These are phyloP conservation scores for Sebastes diploproa DNA, from an alignment of 2,797 vertebrate species.

Conservation along the genomic window DNA sequence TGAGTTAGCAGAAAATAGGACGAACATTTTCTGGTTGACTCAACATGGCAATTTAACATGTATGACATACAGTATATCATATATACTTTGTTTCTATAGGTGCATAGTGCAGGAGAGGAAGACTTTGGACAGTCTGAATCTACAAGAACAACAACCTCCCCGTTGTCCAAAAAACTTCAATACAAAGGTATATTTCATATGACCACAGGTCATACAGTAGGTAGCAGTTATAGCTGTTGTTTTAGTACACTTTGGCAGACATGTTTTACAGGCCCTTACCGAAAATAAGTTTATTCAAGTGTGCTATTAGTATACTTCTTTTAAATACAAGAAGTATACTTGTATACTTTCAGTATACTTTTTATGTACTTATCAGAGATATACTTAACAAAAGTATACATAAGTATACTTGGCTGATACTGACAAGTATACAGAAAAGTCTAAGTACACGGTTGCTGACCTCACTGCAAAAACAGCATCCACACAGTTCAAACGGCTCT, in stretches of 20 bases:
- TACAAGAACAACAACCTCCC: constrained; percentile 20
- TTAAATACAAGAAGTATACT: too few species aligned
- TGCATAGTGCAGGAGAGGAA: constrained; percentile 82
- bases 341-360: too few species aligned
- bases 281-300: too few species aligned
- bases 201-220: too few species aligned
- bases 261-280: too few species aligned
- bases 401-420: too few species aligned
- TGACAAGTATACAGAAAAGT: too few species aligned
- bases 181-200: constrained; percentile 65
- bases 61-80: background rate
- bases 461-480: background rate
- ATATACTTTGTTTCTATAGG: constrained; percentile 57
- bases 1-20: background rate
- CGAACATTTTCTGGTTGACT: background rate
- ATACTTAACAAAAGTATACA: too few species aligned
- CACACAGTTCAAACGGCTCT: background rate
- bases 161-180: constrained; percentile 34
- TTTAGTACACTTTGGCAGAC: too few species aligned
- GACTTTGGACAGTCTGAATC: constrained; percentile 66
- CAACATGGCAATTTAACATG: background rate
- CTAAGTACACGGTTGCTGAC: background rate
- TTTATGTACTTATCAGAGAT: too few species aligned
- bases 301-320: too few species aligned
- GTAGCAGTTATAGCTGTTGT: too few species aligned